Base-by-base conservation (phyloP, 1,140 invertebrate genomes). In the Zaprionus camerounensis region DNA sequence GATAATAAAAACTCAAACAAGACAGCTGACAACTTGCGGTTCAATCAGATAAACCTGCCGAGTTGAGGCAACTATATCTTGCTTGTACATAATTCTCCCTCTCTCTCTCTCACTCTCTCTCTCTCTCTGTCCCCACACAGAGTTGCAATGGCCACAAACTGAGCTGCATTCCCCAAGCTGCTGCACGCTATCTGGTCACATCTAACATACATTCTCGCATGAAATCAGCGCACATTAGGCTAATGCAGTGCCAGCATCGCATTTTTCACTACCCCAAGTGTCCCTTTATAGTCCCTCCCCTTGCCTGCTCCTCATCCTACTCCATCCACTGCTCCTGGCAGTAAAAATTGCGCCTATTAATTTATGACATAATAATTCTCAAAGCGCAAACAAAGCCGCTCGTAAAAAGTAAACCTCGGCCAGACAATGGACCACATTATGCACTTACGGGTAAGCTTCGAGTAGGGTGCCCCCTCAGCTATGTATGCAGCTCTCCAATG, bases 331-430 rank as follows among this genome's bases (percentile, higher is more conserved):
- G 46, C 46, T 20, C 46, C 46, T 51, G 46, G 46, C 58, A 70
- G 64, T 80, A 88, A 85, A 85, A 88, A 88, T 88, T 88, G 85
- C 85, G 69, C 71, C 85, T 85, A 90, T 88, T 88, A 88, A 88
- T 88, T 88, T 88, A 88, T 88, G 85, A 88, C 81, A 88, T 90
- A 90, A 90, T 90, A 90, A 90, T 85, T 90, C 82, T 82, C 79
- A 85, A 90, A 90, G 81, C 76, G 85, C 85, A 91, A 90, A 90
- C 82, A 90, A 90, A 90, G 85, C 85, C 72, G 81, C 84, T 87
- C 83, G 55, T 87, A 87, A 87, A 87, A 87, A 72, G 67, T 73
- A 70, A 66, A 62, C 51, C 75, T 57, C 53, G 34, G 67, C 36
- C 83, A 88, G 83, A 87, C 83, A 87, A 87, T 87, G 75, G 70